Evolutionary conservation across 2,797 vertebrate genomes (phyloP), one percentile per base, ranked within the genome.

Genomic region (Tapera naevia): DNA sequence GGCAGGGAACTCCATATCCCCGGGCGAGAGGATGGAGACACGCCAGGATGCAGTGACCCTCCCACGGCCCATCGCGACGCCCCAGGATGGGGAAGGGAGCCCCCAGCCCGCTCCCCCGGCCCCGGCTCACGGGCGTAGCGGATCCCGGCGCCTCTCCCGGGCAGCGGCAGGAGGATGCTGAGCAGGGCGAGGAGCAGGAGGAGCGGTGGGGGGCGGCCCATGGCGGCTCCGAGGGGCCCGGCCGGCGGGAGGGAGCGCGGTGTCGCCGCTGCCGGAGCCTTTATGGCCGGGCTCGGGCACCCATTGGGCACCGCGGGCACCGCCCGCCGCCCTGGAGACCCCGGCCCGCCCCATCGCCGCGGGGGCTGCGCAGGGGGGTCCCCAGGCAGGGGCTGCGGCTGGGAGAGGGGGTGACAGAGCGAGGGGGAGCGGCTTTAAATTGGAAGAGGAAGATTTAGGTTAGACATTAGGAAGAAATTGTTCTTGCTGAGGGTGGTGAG

Each of bases 281-380:
- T 94, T 94, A 94, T 92, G 86, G 51, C 74, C 53, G 16, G 43
- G 35, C 53, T 17, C 53, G 19, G 64, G 41, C 74, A 24, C 74
- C 64, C 74, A 93, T 93, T 93, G 92, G 92, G 84, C 84, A 84
- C 57, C 41, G 79, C 41, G 66, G 67, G 83, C 58, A 64, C 87
- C 91, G 78, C 91, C 91, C 58, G 64, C 87, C 91, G 78, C 32
- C 65, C 27, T 12, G 23, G 88, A 56, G 74, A 80, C 88, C 88
- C 92, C 37, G 73, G 51, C 69, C 78, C 62, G 61, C 88, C 92
- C 72, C 56, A 33, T 61, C 10, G 5, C 28, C 9, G 30, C 1
- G 64, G 51, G 84, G 80, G 92, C 30, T 58, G 80, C 45, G 46
- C 39, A n/a, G n/a, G n/a, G n/a, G n/a, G n/a, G n/a, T n/a, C n/a